phyloP scores from a whole-genome alignment of 2,888 invertebrate genomes.

The Sepioteuthis lessoniana region DNA sequence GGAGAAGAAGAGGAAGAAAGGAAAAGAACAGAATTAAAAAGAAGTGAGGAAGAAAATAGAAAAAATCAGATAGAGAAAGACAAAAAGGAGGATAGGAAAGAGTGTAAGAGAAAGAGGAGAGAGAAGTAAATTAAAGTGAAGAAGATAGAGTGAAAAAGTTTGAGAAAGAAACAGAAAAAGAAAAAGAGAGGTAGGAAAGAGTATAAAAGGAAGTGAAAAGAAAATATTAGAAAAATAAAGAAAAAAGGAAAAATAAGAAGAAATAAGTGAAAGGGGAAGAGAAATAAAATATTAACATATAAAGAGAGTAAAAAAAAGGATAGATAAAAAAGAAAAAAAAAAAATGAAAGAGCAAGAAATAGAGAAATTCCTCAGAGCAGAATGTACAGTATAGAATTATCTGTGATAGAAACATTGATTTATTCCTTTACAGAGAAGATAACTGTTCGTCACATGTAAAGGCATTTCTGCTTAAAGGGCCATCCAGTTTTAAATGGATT shows the following conservation, averaged over 20 bases:
- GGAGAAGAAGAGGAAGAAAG: neutral
- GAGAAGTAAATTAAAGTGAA: too few relatives aligned
- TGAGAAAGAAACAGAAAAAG: too few relatives aligned
- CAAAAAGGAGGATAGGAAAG: neutral
- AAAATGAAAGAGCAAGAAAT: too few relatives aligned
- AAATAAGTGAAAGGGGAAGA: neutral
- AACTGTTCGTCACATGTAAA: neutral
- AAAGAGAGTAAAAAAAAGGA: neutral
- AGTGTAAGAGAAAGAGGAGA: too few relatives aligned
- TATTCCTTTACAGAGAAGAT: neutral
- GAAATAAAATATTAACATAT: neutral
- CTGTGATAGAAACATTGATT: neutral
- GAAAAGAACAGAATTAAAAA: neutral
- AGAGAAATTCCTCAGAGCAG: neutral
- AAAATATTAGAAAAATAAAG: neutral
- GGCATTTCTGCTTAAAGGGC: neutral
- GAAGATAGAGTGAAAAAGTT: too few relatives aligned
- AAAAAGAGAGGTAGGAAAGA: neutral
- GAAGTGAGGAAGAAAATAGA: neutral
- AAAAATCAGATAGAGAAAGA: neutral
- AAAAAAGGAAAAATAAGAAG: neutral
- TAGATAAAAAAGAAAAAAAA: neutral
- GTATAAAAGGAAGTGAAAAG: neutral
- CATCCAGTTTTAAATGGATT: neutral
- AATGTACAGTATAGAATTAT: neutral